Evolutionary conservation across 2,113 vertebrate species (phyloP).

Genomic region (Antennarius striatus): DNA sequence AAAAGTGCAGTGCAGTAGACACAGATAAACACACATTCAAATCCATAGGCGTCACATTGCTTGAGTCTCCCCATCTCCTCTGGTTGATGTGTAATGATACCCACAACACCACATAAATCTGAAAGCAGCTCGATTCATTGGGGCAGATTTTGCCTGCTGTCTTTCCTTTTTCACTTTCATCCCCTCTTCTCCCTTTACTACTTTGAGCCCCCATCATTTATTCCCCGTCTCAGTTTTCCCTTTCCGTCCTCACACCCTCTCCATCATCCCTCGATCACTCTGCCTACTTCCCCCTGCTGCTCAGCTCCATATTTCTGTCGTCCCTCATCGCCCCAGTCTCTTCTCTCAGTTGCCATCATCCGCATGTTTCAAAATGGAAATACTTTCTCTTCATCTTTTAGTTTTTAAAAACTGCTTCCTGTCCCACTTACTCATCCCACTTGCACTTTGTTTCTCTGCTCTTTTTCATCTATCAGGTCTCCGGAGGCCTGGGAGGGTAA

Average conservation of each 20-base stretch:
- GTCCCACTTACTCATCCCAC: constrained; percentile 25
- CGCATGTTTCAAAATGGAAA: constrained; percentile 49
- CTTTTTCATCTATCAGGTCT: constrained; percentile 50
- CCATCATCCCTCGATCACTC: constrained; percentile 51
- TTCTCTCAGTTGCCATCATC: constrained; percentile 42
- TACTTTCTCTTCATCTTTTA: constrained; percentile 47
- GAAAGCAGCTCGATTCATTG: constrained; percentile 62
- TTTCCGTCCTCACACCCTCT: constrained; percentile 70
- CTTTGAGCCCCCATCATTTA: constrained; percentile 67
- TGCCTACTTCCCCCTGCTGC: constrained; percentile 46
- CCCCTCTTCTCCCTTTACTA: constrained; percentile 57
- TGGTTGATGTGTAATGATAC: constrained; percentile 69
- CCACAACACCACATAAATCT: constrained; percentile 70
- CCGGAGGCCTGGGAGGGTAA: constrained; percentile 38
- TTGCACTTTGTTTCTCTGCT: constrained; percentile 36
- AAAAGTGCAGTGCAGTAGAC: constrained; percentile 38
- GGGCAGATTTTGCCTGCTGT: constrained; percentile 69
- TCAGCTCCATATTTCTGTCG: constrained; percentile 65
- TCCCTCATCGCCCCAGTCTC: constrained; percentile 54
- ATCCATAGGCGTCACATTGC: constrained; percentile 43
- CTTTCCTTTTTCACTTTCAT: constrained; percentile 65
- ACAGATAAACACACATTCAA: constrained; percentile 45
- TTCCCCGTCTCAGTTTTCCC: constrained; percentile 67
- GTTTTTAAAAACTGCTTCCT: constrained; percentile 24
- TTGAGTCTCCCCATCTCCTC: constrained; percentile 50